Base-by-base conservation (phyloP, 2,113 vertebrate genomes). In the Dicentrarchus labrax region DNA sequence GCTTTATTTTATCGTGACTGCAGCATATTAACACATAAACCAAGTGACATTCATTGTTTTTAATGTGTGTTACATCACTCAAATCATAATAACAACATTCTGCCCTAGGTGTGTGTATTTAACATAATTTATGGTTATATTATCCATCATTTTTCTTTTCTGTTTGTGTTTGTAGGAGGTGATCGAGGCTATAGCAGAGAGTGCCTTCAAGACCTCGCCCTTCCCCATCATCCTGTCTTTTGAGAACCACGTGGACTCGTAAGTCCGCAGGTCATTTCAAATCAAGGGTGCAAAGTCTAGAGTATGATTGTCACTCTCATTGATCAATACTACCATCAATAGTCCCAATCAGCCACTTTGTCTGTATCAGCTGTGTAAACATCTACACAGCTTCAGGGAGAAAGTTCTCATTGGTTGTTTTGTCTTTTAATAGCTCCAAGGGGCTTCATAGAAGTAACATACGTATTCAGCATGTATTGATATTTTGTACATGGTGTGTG, bases 171-270 rank as follows among this genome's bases (percentile, higher is more conserved):
- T 94, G 87, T 70, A 99, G 98, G 98, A 99, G 93, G 98, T 99
- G 62, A 99, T 99, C 85, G 98, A 99, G 96, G 98, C 97, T 17
- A 99, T 99, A 39, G 97, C 97, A 41, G 98, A 99, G 76, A 98
- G 97, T 84, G 98, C 98, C 43, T 99, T 99, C 95, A 99, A 99
- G 96, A 99, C 97, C 8, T 99, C 98, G 0, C 97, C 97, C 21
- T 99, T 97, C 60, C 98, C 98, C 3, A 87, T 99, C 89, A 97
- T 99, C 82, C 96, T 99, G 80, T 99, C 98, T 30, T 99, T 99
- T 86, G 98, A 99, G 95, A 99, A 99, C 93, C 98, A 99, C 0
- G 98, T 99, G 88, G 98, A 99, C 94, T 99, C 98, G 98, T 99
- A 95, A 98, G 98, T 98, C 94, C 78, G 8, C 59, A 0, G 4